Base-by-base conservation (phyloP, 1,140 invertebrate genomes). In the Papilio polytes region DNA sequence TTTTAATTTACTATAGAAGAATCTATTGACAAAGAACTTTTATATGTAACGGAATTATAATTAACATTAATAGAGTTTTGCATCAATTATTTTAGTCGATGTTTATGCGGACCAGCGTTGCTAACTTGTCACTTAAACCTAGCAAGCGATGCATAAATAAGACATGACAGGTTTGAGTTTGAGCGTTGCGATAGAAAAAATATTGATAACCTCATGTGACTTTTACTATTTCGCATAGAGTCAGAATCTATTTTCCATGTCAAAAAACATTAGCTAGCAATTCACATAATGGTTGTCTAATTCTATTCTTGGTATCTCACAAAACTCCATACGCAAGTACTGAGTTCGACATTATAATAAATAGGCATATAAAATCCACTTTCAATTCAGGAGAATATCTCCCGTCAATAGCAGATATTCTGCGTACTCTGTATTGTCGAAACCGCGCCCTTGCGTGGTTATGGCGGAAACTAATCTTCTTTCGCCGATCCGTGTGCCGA, bases 381-480 rank as follows among this genome's bases (percentile, higher is more conserved):
- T 78, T 78, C 56, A 63, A 78, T 63, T 63, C 51, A 31, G 51
- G 56, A 22, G 59, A 36, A 78, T 66, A 78, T 78, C 22, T 78
- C 74, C 63, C 63, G 73, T 78, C 26, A 59, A 63, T 80, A 36
- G 78, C 80, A 59, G 80, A 51, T 63, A 77, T 84, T 80, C 74
- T 79, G 74, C 78, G 72, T 82, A 80, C 72, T 74, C 59, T 53
- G 53, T 56, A 63, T 20, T 41, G 74, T 66, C n/a, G 77, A 66
- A 31, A 12, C 83, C 70, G 78, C 80, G 81, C 80, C 82, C 83
- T 66, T 78, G 46, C 82, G 73, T 80, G 84, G 79, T 56, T 66
- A 63, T 66, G 77, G 77, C 77, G 83, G 78, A 83, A 89, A 83
- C 82, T 90, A 91, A 94, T 92, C 89, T 89, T 86, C 86, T 84